Evolutionary conservation across 2,888 invertebrate genomes (phyloP), one percentile per base, ranked within the genome.

Genomic region (Sepiola atlantica): DNA sequence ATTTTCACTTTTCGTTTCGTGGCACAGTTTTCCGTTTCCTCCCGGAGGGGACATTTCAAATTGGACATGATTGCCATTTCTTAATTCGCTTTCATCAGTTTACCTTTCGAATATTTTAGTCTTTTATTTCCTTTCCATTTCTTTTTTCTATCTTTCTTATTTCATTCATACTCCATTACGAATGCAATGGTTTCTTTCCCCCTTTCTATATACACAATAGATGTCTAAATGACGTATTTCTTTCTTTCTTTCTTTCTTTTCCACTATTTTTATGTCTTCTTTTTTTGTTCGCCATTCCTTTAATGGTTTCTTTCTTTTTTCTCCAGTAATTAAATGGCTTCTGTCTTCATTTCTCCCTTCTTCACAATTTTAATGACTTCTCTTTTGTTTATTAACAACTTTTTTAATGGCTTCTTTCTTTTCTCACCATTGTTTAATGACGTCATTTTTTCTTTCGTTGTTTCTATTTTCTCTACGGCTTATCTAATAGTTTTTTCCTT

Each of bases 1-100:
- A 28, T 14, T 77, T 77, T 77, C 77, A 1, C n/a, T 77, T 77
- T 77, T 10, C 28, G 28, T 77, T 77, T 77, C n/a, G n/a, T 77
- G 77, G n/a, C 77, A 77, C 77, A 77, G 77, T 77, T 77, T 77
- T 77, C 77, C 77, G 77, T n/a, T 77, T 77, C 77, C 77, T 77
- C 77, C 77, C 77, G 77, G n/a, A 77, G 77, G 77, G 77, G 12
- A 77, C 77, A 77, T 77, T 77, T 77, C 77, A 77, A 77, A 77
- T n/a, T 77, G 77, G 77, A 77, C 77, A 77, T 77, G 77, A 77
- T 77, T 77, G 77, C n/a, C 77, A 77, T n/a, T 77, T 77, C n/a
- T 77, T n/a, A 77, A 77, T 77, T 77, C n/a, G 16, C 77, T 77
- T n/a, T 77, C 77, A 77, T 77, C n/a, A n/a, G 12, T n/a, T 77